Conservation (phyloP, 2,888 invertebrate species). For the Habroteleia sp. region DNA sequence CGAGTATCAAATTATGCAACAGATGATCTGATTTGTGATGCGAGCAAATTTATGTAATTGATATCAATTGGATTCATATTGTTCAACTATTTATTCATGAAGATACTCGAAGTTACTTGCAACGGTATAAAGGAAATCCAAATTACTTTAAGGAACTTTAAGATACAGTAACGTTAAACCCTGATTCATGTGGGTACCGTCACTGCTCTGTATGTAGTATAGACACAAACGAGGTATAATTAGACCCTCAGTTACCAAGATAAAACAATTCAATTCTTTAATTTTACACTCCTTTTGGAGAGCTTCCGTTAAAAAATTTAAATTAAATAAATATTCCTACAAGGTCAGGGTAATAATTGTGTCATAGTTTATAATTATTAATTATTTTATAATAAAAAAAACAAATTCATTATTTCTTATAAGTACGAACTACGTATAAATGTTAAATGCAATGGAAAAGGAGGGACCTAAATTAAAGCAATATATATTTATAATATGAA, state of each 20-base stretch:
- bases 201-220: slow-evolving; percentile 2
- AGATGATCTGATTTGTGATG: neutral
- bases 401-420: no score
- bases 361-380: no score
- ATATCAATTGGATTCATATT: slow-evolving; percentile 15
- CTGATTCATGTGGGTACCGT: slow-evolving; percentile 40
- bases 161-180: slow-evolving; percentile 14
- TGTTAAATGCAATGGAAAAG: no score
- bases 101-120: slow-evolving; percentile 28
- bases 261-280: neutral
- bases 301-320: no score
- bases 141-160: slow-evolving; percentile 43
- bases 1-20: neutral
- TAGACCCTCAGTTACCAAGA: slow-evolving; percentile 15
- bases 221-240: slow-evolving; percentile 26
- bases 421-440: no score
- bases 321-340: no score
- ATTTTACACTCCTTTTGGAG: no score
- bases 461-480: no score
- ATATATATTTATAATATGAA: no score
- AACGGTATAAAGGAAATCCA: slow-evolving; percentile 34
- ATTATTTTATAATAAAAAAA: no score
- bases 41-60: slow-evolving; percentile 2
- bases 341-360: no score
- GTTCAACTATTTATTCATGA: slow-evolving; percentile 24